Evolutionary conservation across 2,797 vertebrate species (phyloP).

Genomic region (Bradypus variegatus): DNA sequence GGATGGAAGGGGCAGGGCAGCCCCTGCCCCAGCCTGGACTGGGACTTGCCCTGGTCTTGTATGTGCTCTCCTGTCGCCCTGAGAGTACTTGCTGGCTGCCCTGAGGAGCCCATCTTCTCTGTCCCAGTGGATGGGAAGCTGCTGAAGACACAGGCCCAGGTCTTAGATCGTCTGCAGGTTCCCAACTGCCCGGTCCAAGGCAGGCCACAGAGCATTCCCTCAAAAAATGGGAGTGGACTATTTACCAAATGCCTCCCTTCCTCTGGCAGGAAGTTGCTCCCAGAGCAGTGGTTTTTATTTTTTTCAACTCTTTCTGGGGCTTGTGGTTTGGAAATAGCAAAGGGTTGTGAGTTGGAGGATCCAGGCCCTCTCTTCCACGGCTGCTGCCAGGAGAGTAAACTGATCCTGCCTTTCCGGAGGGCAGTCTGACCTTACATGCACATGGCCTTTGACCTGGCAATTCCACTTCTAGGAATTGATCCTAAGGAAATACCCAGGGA

Average conservation of each 20-base stretch:
- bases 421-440: not conserved
- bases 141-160: not conserved
- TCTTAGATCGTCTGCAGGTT: not conserved
- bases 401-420: slow-evolving; percentile 35
- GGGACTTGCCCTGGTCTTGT: not conserved
- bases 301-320: slow-evolving; percentile 47
- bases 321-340: slow-evolving; percentile 54
- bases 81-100: not conserved
- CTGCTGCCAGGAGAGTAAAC: slow-evolving; percentile 24
- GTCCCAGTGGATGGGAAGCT: not conserved
- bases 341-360: slow-evolving; percentile 45
- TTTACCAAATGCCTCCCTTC: slow-evolving; percentile 59
- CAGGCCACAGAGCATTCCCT: slow-evolving; percentile 23
- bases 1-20: not conserved
- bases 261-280: slow-evolving; percentile 59
- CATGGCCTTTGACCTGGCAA: slow-evolving; percentile 29
- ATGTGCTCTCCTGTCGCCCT: not conserved
- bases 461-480: slow-evolving; percentile 53
- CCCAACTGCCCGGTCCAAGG: not conserved
- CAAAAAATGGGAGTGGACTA: slow-evolving; percentile 54
- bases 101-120: not conserved
- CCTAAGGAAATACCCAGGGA: slow-evolving; percentile 15
- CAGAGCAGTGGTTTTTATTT: slow-evolving; percentile 25
- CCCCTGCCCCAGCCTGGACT: not conserved
- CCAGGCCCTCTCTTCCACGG: not conserved